Evolutionary conservation across 2,113 vertebrate genomes (phyloP).

Genomic region (Gasterosteus aculeatus): DNA sequence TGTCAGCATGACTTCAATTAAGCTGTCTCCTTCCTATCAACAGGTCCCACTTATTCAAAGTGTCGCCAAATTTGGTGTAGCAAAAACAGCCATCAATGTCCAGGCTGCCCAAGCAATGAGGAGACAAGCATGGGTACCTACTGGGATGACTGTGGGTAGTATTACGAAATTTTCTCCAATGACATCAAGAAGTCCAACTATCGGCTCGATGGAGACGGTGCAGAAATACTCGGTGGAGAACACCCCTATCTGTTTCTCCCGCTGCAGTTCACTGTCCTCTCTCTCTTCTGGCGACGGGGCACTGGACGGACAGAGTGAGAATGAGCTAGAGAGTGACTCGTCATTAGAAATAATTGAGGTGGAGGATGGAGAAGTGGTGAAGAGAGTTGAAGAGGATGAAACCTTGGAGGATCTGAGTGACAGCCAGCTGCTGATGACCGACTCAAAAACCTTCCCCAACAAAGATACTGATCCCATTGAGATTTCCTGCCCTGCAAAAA

Average conservation of each 20-base stretch:
- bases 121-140: slow-evolving; percentile 87
- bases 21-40: slow-evolving; percentile 93
- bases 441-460: slow-evolving; percentile 77
- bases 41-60: slow-evolving; percentile 88
- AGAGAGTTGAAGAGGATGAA: slow-evolving; percentile 75
- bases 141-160: slow-evolving; percentile 70
- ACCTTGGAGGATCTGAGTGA: slow-evolving; percentile 81
- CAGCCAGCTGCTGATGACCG: slow-evolving; percentile 79
- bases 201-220: slow-evolving; percentile 83
- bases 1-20: slow-evolving; percentile 88
- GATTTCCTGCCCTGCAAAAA: slow-evolving; percentile 80
- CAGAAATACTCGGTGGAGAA: slow-evolving; percentile 92
- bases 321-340: slow-evolving; percentile 86
- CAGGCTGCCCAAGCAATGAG: slow-evolving; percentile 81
- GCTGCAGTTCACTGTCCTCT: slow-evolving; percentile 95
- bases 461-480: slow-evolving; percentile 80
- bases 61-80: slow-evolving; percentile 74
- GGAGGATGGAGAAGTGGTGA: slow-evolving; percentile 80
- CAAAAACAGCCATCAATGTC: slow-evolving; percentile 76
- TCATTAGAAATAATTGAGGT: slow-evolving; percentile 94
- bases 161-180: slow-evolving; percentile 86
- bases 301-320: slow-evolving; percentile 86
- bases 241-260: slow-evolving; percentile 92
- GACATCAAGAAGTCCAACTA: slow-evolving; percentile 72
- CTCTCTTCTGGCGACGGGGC: slow-evolving; percentile 90